Base-by-base conservation (phyloP, 2,797 vertebrate genomes). In the Selene dorsalis region DNA sequence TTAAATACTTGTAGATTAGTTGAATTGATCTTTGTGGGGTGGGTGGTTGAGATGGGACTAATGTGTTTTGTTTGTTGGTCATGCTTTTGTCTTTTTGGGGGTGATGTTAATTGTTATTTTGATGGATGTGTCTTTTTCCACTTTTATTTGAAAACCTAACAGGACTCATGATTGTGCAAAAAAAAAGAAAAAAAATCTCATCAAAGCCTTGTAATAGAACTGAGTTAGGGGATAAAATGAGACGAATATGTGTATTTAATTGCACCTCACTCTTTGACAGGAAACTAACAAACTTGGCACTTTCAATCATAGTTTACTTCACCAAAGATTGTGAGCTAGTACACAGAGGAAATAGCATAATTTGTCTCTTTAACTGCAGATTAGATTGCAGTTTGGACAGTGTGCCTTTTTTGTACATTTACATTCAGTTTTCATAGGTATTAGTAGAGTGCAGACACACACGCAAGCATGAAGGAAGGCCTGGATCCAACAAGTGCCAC, bases 341-440 rank as follows among this genome's bases (percentile, higher is more conserved):
- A 95, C 73, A 79, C 77, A 81, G 82, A 87, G 80, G 77, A 86
- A 80, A 85, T 71, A 73, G 76, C 75, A 76, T 89, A 53, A 75
- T 85, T 80, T 93, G 88, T 95, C 95, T 96, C 93, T 96, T 94
- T 94, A 95, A 95, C 94, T 96, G 95, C 95, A 95, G 95, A 96
- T 93, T 93, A 95, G 93, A 95, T 94, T 95, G 96, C 95, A 95
- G 96, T 96, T 97, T 96, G 94, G 94, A 96, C 95, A 96, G 96
- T 95, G 97, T 99, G 97, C 97, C 96, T 98, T 99, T 96, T 96
- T 97, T 97, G 94, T 97, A 96, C 94, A 96, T 96, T 96, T 96
- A 91, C 94, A 96, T 96, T 96, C 94, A 95, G 93, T 94, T 96
- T 95, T 90, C 70, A 94, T 94, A 94, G 94, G 94, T 96, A 95